Conservation (phyloP, 2,797 vertebrate species). For the Gymnocypris eckloni region DNA sequence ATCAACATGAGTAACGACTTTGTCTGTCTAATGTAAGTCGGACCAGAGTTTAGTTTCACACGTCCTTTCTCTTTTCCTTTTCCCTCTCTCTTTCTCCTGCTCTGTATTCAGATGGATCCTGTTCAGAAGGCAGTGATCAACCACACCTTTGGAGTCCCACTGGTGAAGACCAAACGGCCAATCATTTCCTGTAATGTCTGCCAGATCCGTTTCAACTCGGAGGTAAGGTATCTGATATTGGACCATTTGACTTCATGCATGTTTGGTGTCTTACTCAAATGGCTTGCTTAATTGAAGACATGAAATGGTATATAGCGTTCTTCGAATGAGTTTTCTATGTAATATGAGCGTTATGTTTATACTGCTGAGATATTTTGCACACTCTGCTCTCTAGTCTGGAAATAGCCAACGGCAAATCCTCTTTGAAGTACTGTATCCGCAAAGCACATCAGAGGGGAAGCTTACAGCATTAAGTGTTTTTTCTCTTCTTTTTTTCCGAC, state of each 20-base stretch:
- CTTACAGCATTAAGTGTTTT: constrained; percentile 26
- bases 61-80: constrained; percentile 42
- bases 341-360: constrained; percentile 35
- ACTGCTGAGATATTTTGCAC: constrained; percentile 32
- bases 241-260: background rate
- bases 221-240: constrained; percentile 74
- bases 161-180: constrained; percentile 89
- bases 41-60: constrained; percentile 51
- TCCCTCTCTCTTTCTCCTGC: constrained; percentile 20
- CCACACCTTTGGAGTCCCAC: constrained; percentile 88
- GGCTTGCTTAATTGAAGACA: background rate
- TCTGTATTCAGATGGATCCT: constrained; percentile 88
- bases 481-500: background rate
- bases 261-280: background rate
- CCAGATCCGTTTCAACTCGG: constrained; percentile 95
- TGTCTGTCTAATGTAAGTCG: constrained; percentile 39
- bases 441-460: constrained; percentile 26
- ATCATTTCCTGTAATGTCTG: constrained; percentile 95
- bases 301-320: constrained; percentile 4
- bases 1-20: constrained; percentile 54
- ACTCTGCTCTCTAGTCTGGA: constrained; percentile 35
- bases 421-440: constrained; percentile 34
- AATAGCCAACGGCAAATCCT: constrained; percentile 46
- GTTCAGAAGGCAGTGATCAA: constrained; percentile 92
- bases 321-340: constrained; percentile 19